Evolutionary conservation across 2,888 invertebrate genomes (phyloP), one percentile per base, ranked within the genome.

Genomic region (Rhabditoides inermis): DNA sequence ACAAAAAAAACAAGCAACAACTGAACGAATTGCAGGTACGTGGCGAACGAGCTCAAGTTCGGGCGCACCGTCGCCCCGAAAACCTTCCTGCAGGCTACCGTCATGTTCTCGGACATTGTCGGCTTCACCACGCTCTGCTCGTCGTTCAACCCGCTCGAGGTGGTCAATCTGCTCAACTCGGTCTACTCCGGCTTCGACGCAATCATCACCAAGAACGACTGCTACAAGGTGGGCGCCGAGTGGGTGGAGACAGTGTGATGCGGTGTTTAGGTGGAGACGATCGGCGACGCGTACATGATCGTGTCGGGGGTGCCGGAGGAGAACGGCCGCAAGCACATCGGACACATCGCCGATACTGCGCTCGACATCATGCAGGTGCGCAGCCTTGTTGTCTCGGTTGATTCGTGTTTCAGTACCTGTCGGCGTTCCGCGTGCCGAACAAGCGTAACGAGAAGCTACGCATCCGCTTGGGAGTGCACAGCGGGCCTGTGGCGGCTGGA

Each of bases 181-280:
- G 56, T 72, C 15, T 72, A 72, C 60, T 66, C 67, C 23, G 71
- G 72, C 15, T 73, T 73, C 51, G 73, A 73, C 49, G 61, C 63
- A 7, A 53, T 64, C 18, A 70, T 73, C 54, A 65, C 58, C 45
- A 60, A 63, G 36, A 49, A 63, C 44, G 56, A 62, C 22, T 54
- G 55, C 6, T 66, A 62, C 51, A 66, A 66, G 55, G 67, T 62
- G 4, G 12, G 26, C 18, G 12, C 3, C 3, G 25, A n/a, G n/a
- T n/a, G n/a, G 55, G 67, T 62, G 4, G 12, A 22, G 18, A 12
- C 3, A 10, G 25, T 20, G n/a, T 15, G 18, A 18, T 26, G 6
- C n/a, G 32, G n/a, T 23, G 4, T 50, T 48, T 22, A 60, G 60
- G 62, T 62, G 23, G 66, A 66, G 40, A 66, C 66, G 12, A 64